Evolutionary conservation across 2,113 vertebrate species (phyloP), one percentile per base, ranked within the genome.

Genomic region (Embiotoca jacksoni): DNA sequence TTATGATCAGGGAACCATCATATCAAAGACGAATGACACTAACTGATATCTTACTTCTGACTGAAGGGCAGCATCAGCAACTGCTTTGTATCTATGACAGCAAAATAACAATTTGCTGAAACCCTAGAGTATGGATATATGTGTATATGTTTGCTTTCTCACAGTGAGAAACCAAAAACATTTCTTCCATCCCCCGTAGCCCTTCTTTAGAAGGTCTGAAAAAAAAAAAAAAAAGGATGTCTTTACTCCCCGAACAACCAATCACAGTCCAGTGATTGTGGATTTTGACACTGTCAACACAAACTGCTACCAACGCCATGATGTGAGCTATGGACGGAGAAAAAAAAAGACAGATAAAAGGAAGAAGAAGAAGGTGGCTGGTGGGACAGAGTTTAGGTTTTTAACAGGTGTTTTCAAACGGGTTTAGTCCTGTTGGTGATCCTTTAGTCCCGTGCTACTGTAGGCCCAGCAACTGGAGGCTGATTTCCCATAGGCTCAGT

Each of bases 401-500:
- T 30, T 61, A 39, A 70, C n/a, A 37, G 79, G 59, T 41, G 53
- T 57, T 71, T 64, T 67, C 66, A 74, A 73, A 11, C 15, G 68
- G 68, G n/a, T 70, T 61, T 54, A 78, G 80, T 84, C 58, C 80
- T 72, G 11, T 56, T 59, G 33, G 58, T 44, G 49, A 66, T 75
- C n/a, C 63, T 46, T 64, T 58, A 46, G 81, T 79, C 46, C 57
- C 16, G 3, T 33, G 71, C 65, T 90, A 89, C 64, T 91, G 80
- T 35, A 89, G 83, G 44, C 79, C 75, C 50, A 93, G 68, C 63
- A 91, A 50, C 75, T 75, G 84, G n/a, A 82, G 62, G 77, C 88
- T 92, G 72, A 79, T 83, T 70, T 88, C 80, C 93, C 93, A 94
- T 59, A 94, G 82, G 75, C 77, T 58, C 13, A 62, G 72, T 81